Evolutionary conservation across 2,113 vertebrate species (phyloP), one percentile per base, ranked within the genome.

Genomic region (Amazona vittata): DNA sequence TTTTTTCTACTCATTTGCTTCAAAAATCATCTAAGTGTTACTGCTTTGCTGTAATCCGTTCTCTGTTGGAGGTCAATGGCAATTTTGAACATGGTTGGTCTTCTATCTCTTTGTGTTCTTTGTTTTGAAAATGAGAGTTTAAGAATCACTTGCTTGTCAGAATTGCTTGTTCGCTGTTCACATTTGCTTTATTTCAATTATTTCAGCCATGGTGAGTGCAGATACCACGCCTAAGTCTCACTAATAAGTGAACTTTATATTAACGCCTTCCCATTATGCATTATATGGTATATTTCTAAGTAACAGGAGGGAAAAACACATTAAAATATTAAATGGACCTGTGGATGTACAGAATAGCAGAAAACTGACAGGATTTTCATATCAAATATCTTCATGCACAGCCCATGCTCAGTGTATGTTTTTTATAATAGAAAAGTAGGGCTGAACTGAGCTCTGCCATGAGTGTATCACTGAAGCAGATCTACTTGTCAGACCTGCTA

Each of bases 111-210:
- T 86, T 64, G 37, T 79, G 43, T 67, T 93, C 33, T 82, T 82
- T 82, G 17, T 79, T 94, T 81, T 18, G 20, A 94, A 96, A 93
- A 75, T 0, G 7, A 41, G 65, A 94, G 62, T 75, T 96, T 87
- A 87, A 86, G 47, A 91, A 91, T 83, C 89, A 94, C 83, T 96
- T 92, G 96, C 90, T 95, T 96, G 94, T 93, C 96, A 94, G 86
- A 94, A 92, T 44, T 96, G 83, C 71, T 92, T 93, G 52, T 79
- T 86, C 89, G 69, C 68, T 96, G 80, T 94, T 96, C 90, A 94
- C 77, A 76, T 94, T 92, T 89, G 25, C 29, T 91, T 82, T 82
- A 73, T 86, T 93, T 94, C 49, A 52, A 47, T 49, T 70, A 52
- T 90, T 89, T 93, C 83, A 89, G 55, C 46, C 60, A 69, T 3